Conservation (phyloP, 92 coral and sea anemone species). For the Umimayanthus kanabou region DNA sequence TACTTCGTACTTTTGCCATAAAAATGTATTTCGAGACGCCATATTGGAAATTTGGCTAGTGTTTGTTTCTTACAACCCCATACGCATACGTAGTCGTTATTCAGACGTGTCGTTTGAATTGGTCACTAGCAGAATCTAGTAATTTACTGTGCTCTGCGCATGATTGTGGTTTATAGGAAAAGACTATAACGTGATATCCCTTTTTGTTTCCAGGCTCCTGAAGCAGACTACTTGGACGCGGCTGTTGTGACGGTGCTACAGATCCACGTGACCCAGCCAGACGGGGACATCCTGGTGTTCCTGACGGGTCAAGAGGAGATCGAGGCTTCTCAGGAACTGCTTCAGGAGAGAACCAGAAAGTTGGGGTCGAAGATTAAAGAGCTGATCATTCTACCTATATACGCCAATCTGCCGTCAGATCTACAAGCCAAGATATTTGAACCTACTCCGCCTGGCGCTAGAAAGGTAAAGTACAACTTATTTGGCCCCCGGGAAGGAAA, state of each 20-base stretch:
- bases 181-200: not conserved
- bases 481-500: not conserved
- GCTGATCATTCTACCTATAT: slow-evolving; percentile 90
- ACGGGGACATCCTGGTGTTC: slow-evolving; percentile 92
- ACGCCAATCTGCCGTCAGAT: slow-evolving; percentile 97
- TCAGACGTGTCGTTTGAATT: no score
- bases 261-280: slow-evolving; percentile 96
- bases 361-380: slow-evolving; percentile 98
- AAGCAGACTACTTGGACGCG: slow-evolving; percentile 98
- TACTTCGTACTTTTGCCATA: no score
- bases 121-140: no score
- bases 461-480: slow-evolving; percentile 64
- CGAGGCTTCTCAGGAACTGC: slow-evolving; percentile 89
- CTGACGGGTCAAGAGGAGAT: slow-evolving; percentile 98
- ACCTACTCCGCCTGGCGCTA: slow-evolving; percentile 99
- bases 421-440: slow-evolving; percentile 98
- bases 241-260: slow-evolving; percentile 95
- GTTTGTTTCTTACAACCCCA: no score
- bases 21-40: no score
- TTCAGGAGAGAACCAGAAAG: slow-evolving; percentile 93
- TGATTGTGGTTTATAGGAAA: not conserved
- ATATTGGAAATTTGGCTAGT: no score
- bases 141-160: not conserved
- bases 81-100: no score
- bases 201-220: slow-evolving; percentile 83